phyloP scores from a whole-genome alignment of 2,797 vertebrate species.

The Artibeus jamaicensis region DNA sequence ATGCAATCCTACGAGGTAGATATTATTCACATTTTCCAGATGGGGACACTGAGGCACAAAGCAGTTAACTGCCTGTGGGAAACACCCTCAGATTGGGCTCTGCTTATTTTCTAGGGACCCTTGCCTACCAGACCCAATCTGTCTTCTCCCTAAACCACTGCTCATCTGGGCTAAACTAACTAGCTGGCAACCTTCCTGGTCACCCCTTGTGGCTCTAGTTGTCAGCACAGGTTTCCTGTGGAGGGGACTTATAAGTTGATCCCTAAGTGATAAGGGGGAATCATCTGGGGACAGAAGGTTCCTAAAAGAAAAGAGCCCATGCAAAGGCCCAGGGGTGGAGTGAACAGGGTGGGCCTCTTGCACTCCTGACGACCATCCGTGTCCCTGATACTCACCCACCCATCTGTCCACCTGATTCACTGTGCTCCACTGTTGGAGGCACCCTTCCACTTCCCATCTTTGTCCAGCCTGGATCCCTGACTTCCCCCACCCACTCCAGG shows the following conservation, averaged over 20 bases:
- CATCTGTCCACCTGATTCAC: background rate
- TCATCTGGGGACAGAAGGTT: background rate
- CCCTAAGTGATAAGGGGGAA: background rate
- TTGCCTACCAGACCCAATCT: background rate
- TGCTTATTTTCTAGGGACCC: background rate
- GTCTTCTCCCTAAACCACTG: background rate
- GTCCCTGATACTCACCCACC: background rate
- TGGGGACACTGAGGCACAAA: background rate
- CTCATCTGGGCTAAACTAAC: background rate
- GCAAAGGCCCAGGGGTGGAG: background rate
- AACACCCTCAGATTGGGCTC: background rate
- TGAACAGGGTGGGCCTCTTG: too few species aligned
- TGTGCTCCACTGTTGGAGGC: background rate
- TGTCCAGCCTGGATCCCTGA: background rate
- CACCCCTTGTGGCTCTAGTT: background rate
- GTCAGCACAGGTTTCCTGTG: background rate
- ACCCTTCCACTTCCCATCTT: background rate
- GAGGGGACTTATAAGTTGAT: background rate
- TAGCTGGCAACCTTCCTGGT: background rate
- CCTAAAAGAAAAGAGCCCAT: background rate
- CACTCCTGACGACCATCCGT: background rate
- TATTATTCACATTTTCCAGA: background rate
- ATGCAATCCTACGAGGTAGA: background rate
- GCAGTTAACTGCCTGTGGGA: background rate
- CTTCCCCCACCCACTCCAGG: background rate